phyloP scores from a whole-genome alignment of 2,113 vertebrate genomes.

The Mormoops blainvillei region DNA sequence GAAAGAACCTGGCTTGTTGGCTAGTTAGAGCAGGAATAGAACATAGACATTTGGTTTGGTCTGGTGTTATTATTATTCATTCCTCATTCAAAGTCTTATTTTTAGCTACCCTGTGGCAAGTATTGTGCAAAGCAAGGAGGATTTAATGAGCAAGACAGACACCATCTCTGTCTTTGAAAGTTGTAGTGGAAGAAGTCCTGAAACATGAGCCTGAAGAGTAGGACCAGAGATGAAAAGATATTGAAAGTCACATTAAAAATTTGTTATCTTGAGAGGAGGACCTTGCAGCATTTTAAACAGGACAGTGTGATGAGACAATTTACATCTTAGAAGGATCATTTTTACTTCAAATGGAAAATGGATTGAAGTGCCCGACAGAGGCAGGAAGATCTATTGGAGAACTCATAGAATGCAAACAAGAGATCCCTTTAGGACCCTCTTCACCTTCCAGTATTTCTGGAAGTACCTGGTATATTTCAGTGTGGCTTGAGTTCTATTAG shows the following conservation, averaged over 20 bases:
- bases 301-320: neutral
- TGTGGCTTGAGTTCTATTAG: neutral
- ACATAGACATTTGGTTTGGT: neutral
- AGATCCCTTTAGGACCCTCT: neutral
- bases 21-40: too few species aligned
- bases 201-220: neutral
- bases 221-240: neutral
- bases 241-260: neutral
- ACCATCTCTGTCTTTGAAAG: neutral
- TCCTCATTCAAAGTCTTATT: neutral
- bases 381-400: neutral
- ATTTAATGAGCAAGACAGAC: neutral
- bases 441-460: neutral
- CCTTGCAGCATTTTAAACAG: neutral
- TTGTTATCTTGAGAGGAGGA: neutral
- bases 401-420: neutral
- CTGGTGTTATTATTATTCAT: neutral
- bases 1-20: neutral
- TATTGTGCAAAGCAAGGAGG: neutral
- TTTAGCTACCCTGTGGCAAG: neutral
- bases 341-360: neutral
- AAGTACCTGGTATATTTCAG: neutral
- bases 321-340: neutral
- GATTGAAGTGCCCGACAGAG: neutral
- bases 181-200: neutral